phyloP scores from a whole-genome alignment of 2,888 invertebrate genomes.

The Cheiracanthium punctorium region DNA sequence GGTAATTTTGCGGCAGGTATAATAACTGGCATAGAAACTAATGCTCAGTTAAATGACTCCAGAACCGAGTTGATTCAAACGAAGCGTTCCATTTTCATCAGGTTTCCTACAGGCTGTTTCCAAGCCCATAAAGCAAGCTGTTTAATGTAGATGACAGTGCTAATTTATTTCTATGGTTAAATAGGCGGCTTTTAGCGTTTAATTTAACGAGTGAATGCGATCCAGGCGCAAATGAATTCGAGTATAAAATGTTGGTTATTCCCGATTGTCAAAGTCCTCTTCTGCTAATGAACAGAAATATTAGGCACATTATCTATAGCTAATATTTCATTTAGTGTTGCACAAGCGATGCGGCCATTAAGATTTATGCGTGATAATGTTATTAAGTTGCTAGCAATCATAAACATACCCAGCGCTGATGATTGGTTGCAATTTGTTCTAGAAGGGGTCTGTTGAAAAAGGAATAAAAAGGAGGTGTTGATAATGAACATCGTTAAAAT shows the following conservation, averaged over 20 bases:
- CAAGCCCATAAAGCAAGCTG: constrained; percentile 30
- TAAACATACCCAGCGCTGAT: not conserved
- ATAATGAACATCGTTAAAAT: not conserved
- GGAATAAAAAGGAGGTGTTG: not conserved
- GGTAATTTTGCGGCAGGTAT: constrained; percentile 38
- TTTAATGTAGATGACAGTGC: constrained; percentile 47
- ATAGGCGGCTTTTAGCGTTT: constrained; percentile 43
- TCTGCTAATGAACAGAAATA: constrained; percentile 20
- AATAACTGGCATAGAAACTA: constrained; percentile 43
- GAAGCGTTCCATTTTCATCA: constrained; percentile 56
- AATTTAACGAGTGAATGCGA: constrained; percentile 57
- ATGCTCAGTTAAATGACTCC: constrained; percentile 57
- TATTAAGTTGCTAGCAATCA: not conserved
- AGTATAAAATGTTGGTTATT: constrained; percentile 37
- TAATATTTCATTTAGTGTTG: constrained; percentile 18
- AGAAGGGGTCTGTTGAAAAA: not conserved
- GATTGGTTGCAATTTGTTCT: not conserved
- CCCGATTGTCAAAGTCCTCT: constrained; percentile 43
- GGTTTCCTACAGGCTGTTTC: constrained; percentile 37
- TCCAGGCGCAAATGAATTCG: constrained; percentile 26
- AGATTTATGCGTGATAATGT: constrained; percentile 3
- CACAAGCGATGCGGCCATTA: not conserved
- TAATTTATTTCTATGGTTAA: constrained; percentile 58
- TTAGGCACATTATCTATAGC: constrained; percentile 4
- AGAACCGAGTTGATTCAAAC: constrained; percentile 45